Percentiles rank a stretch among this genome's conserved stretches.
Conservation (phyloP, 2,113 vertebrate genomes). For the Motacilla tschutschensis region DNA sequence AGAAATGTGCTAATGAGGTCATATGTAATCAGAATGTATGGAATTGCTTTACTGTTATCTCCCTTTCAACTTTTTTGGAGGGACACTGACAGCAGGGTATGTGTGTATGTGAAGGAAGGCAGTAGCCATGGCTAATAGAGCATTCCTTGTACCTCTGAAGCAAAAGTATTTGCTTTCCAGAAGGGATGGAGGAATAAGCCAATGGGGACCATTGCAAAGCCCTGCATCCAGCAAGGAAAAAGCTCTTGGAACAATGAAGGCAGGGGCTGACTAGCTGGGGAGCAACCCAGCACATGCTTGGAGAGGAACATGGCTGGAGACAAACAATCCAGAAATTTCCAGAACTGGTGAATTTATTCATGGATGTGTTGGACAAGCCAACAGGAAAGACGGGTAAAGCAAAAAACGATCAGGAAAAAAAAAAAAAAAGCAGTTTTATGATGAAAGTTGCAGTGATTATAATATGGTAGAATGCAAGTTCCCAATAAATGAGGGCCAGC, state of each 20-base stretch:
- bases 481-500: neutral
- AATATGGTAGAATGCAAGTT: neutral
- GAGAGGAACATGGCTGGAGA: neutral
- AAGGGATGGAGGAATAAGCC: neutral
- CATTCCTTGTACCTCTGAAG: neutral
- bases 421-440: neutral
- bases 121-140: neutral
- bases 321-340: neutral
- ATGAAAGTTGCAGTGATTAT: neutral
- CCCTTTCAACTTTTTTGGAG: neutral
- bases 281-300: neutral
- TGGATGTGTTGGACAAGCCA: neutral
- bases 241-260: neutral
- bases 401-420: neutral
- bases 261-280: neutral
- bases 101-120: neutral
- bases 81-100: neutral
- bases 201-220: neutral
- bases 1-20: slow-evolving; percentile 27
- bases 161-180: neutral
- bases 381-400: neutral
- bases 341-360: neutral
- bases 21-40: slow-evolving; percentile 49
- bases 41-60: slow-evolving; percentile 26
- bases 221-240: neutral